These are phyloP conservation scores for Nephrocerus scutellatus DNA, from an alignment of 2,888 invertebrate genomes.

Conservation along the genomic window DNA sequence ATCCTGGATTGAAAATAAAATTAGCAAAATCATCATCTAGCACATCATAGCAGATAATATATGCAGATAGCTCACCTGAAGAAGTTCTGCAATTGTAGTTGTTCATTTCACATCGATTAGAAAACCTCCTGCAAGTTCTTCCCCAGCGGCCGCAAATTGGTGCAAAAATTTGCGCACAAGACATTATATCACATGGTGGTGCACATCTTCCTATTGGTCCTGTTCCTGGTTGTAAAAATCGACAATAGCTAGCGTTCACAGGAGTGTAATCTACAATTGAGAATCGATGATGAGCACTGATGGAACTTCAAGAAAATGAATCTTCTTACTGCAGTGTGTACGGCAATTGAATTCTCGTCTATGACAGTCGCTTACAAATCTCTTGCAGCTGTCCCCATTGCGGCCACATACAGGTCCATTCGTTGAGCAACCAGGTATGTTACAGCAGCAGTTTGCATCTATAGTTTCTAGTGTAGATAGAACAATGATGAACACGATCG, in stretches of 20 bases:
- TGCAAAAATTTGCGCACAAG: constrained; percentile 2
- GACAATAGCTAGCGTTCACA: no score
- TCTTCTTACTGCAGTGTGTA: constrained; percentile 4
- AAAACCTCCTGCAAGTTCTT: constrained; percentile 15
- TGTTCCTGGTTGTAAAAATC: no score
- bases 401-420: constrained; percentile 10
- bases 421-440: constrained; percentile 7
- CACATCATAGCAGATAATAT: no score
- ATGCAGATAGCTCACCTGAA: neutral
- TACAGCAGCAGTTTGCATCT: constrained; percentile 12
- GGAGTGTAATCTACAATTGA: no score
- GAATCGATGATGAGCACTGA: no score
- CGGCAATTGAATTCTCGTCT: constrained; percentile 13
- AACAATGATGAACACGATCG: neutral
- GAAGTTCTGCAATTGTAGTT: constrained; percentile 6
- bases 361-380: constrained; percentile 14
- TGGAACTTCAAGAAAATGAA: no score
- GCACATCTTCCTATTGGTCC: no score
- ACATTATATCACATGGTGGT: constrained; percentile 5
- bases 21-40: no score
- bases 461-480: constrained; percentile 6
- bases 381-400: constrained; percentile 16
- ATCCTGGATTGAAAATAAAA: no score
- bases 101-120: constrained; percentile 12
- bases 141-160: constrained; percentile 13